Base-by-base conservation (phyloP, 2,797 vertebrate species). In the Capromys pilorides region DNA sequence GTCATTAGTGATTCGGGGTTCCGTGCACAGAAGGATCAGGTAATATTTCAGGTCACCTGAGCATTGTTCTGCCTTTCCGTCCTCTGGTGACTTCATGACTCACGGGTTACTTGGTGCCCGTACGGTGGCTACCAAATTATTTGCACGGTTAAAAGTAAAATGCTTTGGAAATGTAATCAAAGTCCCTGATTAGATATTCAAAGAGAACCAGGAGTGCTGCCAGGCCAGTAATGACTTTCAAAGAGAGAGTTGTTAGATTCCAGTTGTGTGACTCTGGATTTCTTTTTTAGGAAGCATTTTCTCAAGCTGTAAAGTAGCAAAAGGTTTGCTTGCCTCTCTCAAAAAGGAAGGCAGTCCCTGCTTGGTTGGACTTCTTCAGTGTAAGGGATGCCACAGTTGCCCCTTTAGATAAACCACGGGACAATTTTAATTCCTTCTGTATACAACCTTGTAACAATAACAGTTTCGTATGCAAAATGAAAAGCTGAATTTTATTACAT, bases 131-230 rank as follows among this genome's bases (percentile, higher is more conserved):
- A 49, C 51, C 69, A 12, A 39, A 36, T 54, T 59, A 49, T 84
- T 71, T 51, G 54, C 77, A 3, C 18, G 24, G 75, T 54, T 11
- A 39, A 75, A 73, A 59, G 66, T 31, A 22, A 62, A 39, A 33
- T 81, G 77, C 71, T 93, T 93, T 75, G 81, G 69, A 49, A 49
- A 61, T 61, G 75, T 79, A 73, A 62, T 77, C 81, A 31, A 73
- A 84, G 79, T 14, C 22, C 82, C 78, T 75, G 86, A 54, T 71
- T 14, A 66, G 51, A 22, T 22, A 33, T 85, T 86, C 77, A 22
- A 3, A 36, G 94, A 75, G 86, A 81, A 49, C 67, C 6, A 4
- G n/a, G 19, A 54, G 39, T 14, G 31, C 80, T 51, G 28, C 71
- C 39, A 41, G 84, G 51, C 66, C 51, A 78, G 3, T 64, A 19